Evolutionary conservation across 2,888 invertebrate genomes (phyloP).

Genomic region (Hetaerina titia): DNA sequence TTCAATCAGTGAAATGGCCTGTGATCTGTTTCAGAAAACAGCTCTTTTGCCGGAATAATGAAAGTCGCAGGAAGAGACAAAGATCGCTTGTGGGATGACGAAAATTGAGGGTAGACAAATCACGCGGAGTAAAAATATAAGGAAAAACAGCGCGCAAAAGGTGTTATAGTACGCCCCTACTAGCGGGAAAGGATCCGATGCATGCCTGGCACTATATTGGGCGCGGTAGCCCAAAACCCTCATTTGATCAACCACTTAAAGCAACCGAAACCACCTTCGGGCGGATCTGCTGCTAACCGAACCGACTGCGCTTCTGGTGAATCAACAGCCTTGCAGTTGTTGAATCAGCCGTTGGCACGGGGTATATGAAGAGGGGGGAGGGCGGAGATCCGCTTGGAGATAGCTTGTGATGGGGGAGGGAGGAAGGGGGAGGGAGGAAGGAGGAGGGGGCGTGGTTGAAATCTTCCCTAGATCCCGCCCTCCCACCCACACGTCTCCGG

Average conservation of each 20-base stretch:
- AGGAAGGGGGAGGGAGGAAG: background rate
- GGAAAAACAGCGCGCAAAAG: background rate
- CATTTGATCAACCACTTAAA: background rate
- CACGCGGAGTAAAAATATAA: background rate
- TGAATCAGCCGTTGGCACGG: slow-evolving; percentile 41
- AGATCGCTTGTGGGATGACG: no score
- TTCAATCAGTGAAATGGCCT: background rate
- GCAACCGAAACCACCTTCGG: background rate
- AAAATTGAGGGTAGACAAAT: background rate
- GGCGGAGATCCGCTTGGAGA: background rate
- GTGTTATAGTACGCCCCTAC: background rate
- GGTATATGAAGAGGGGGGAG: background rate
- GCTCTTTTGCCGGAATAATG: no score
- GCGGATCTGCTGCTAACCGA: background rate
- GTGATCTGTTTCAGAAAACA: background rate
- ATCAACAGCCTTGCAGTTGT: slow-evolving; percentile 61
- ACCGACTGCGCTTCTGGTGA: slow-evolving; percentile 17
- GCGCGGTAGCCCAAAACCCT: slow-evolving; percentile 19
- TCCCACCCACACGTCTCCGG: background rate
- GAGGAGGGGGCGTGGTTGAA: background rate
- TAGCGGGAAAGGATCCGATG: background rate
- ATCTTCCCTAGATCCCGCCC: background rate
- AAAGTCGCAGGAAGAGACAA: no score
- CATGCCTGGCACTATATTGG: background rate
- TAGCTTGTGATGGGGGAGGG: background rate